Evolutionary conservation across 2,888 invertebrate species (phyloP).

Genomic region (Drosophila colorata): DNA sequence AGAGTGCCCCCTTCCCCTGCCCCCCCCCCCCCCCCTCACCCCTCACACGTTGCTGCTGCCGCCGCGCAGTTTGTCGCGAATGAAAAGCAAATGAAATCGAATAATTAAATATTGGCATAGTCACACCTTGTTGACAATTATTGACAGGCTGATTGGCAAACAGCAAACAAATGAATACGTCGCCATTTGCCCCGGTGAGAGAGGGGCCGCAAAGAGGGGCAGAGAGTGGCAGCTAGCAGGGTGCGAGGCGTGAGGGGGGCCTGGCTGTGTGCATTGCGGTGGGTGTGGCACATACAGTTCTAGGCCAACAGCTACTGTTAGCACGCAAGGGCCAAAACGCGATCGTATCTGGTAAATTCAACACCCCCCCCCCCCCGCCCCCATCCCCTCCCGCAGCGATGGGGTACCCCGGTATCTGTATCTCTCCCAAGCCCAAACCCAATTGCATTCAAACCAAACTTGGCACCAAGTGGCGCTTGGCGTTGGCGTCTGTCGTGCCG

Average conservation of each 20-base stretch:
- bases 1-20: not conserved
- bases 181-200: constrained; percentile 51
- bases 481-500: constrained; percentile 63
- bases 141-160: constrained; percentile 81
- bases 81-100: constrained; percentile 72
- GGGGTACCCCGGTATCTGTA: no score
- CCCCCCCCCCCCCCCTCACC: not conserved
- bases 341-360: constrained; percentile 29
- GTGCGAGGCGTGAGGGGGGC: not conserved
- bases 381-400: not conserved
- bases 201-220: not conserved
- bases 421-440: constrained; percentile 13
- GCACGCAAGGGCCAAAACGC: constrained; percentile 50
- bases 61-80: constrained; percentile 51
- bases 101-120: constrained; percentile 81
- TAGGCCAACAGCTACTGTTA: constrained; percentile 57
- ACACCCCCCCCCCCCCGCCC: not conserved
- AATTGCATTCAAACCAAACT: constrained; percentile 46
- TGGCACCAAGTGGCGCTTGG: constrained; percentile 57
- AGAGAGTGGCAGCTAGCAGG: not conserved
- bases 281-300: constrained; percentile 50
- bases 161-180: constrained; percentile 79
- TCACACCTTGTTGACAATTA: constrained; percentile 81
- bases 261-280: constrained; percentile 22
- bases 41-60: not conserved